Base-by-base conservation (phyloP, 92 coral and sea anemone genomes). In the Umimayanthus kanabou region DNA sequence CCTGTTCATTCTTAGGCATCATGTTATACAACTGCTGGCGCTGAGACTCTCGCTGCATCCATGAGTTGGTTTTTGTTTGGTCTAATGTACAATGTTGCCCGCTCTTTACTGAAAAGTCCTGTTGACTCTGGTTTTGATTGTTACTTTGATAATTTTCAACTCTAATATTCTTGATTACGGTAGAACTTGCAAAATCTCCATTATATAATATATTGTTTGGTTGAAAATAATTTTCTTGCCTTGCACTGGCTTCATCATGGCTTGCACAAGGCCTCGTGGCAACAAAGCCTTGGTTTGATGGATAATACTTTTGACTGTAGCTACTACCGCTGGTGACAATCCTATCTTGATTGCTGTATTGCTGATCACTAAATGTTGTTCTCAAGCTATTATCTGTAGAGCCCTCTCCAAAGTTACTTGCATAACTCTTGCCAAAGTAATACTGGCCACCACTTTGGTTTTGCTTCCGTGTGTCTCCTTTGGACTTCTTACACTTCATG, bases 401-500 rank as follows among this genome's bases (percentile, higher is more conserved):
- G 25, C 20, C 26, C 55, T 30, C 6, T 42, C 42, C 67, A 70
- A 37, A 20, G 49, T 28, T 45, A 47, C 42, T 5, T 28, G 42
- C 18, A 71, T 43, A 28, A 14, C 26, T 70, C 53, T 49, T 83
- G 9, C 65, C 87, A 83, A 83, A 83, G 11, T 83, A 83, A 30
- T 83, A 83, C n/a, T 69, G 65, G 45, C 58, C 30, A 4, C 73
- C 64, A 67, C 39, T 71, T 20, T 70, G 78, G 18, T 28, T 72
- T 13, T 83, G 79, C 42, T 83, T 71, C 3, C 78, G 69, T 45
- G 20, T 39, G 14, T 66, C 86, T 29, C 43, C 33, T 47, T 83
- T 83, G 45, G 87, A 43, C 25, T 83, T 83, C 37, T 83, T 83
- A 23, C 67, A 69, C n/a, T 83, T 83, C 87, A 83, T 40, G 13